Evolutionary conservation across 2,888 invertebrate species (phyloP), one percentile per base, ranked within the genome.

Genomic region (Strigamia transsilvanica): DNA sequence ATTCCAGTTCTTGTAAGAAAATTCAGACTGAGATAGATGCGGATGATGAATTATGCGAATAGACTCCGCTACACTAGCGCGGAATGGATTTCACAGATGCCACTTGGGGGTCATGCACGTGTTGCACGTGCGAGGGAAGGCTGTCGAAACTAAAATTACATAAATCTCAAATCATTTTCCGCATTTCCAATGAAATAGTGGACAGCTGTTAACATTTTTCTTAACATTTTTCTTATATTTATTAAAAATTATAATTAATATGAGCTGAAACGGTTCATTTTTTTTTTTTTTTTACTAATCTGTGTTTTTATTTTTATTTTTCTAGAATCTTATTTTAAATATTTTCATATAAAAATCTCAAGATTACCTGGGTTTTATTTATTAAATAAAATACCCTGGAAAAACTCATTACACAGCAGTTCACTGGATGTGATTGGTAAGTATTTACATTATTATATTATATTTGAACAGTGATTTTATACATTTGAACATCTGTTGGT

Each of bases 341-440:
- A 73, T 27, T 27, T 73, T 73, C 12, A 23, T 21, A 23, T 21
- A 18, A 6, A 23, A 15, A 73, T 73, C 32, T 73, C 73, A 23
- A 73, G 13, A 73, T 73, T 27, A 6, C 32, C 32, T 27, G 73
- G 73, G 27, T 73, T 73, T 73, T 73, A 56, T 56, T 56, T 2
- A 18, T 2, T 12, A 46, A 15, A 27, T 73, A 12, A 32, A 73
- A 27, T 38, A 32, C n/a, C 15, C 73, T 73, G 73, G 73, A 73
- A 73, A 15, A 12, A 27, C 73, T 73, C 73, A 27, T 32, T 27
- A 27, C 32, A 32, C 56, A 15, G 73, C 73, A 73, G n/a, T 66
- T 23, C 66, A 66, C 27, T 73, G 73, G 32, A 73, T 73, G 73
- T 32, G 21, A 73, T 73, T 73, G 73, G 73, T 73, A 73, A 73